These are phyloP conservation scores for Meliscaeva auricollis DNA, from an alignment of 2,888 invertebrate genomes.

Conservation along the genomic window DNA sequence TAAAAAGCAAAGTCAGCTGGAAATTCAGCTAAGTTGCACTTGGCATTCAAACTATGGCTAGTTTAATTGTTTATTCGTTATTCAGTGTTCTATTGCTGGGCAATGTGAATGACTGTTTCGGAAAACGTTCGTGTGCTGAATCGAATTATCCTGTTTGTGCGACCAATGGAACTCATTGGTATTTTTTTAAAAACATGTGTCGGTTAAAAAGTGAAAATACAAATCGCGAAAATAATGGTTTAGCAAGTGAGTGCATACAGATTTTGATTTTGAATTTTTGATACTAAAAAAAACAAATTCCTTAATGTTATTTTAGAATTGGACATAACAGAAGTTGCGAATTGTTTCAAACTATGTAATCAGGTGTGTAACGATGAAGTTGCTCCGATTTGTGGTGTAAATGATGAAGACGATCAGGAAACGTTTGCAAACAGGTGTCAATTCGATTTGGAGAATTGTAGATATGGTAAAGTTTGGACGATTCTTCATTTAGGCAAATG, in stretches of 20 bases:
- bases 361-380: constrained; percentile 55
- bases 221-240: constrained; percentile 1
- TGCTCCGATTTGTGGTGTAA: constrained; percentile 53
- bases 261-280: not conserved
- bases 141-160: constrained; percentile 59
- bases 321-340: constrained; percentile 39
- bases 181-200: constrained; percentile 53
- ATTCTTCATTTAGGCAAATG: constrained; percentile 53
- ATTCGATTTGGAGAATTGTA: constrained; percentile 60
- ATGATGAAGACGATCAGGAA: not conserved
- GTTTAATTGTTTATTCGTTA: constrained; percentile 20
- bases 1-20: constrained; percentile 56
- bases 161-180: constrained; percentile 57
- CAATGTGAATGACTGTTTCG: not conserved
- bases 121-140: not conserved
- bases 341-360: constrained; percentile 53
- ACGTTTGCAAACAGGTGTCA: constrained; percentile 53
- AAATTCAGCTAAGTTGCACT: constrained; percentile 23
- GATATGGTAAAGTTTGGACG: constrained; percentile 37
- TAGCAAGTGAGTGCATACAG: constrained; percentile 25
- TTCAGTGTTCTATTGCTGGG: constrained; percentile 10
- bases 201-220: constrained; percentile 35
- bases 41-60: constrained; percentile 32
- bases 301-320: constrained; percentile 28
- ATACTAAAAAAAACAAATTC: not conserved